Conservation (phyloP, 2,113 vertebrate genomes). For the Ammodytes marinus region DNA sequence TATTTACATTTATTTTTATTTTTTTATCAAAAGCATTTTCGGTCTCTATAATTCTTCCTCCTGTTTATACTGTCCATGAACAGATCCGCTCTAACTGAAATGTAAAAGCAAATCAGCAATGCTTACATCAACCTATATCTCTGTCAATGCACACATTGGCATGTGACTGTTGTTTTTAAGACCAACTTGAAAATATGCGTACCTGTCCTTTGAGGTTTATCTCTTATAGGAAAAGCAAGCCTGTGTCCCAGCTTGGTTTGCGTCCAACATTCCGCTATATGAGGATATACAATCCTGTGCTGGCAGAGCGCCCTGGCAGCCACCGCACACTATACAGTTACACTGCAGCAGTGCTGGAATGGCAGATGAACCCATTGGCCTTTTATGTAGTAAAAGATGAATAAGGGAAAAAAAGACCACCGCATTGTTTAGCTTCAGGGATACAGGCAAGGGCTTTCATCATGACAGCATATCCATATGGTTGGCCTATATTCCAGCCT, state of each 20-base stretch:
- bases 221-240: slow-evolving; percentile 17
- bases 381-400: slow-evolving; percentile 43
- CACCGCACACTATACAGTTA: slow-evolving; percentile 21
- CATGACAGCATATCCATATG: slow-evolving; percentile 70
- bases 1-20: no score
- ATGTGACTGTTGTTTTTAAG: background rate
- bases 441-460: slow-evolving; percentile 58
- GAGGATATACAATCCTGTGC: slow-evolving; percentile 35
- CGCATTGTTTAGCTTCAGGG: slow-evolving; percentile 64
- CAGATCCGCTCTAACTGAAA: no score
- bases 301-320: slow-evolving; percentile 34
- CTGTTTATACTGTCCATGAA: no score
- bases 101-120: background rate
- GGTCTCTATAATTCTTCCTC: no score
- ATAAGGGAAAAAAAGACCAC: slow-evolving; percentile 3
- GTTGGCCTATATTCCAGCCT: slow-evolving; percentile 63
- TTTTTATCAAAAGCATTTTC: no score
- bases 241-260: slow-evolving; percentile 49
- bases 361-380: slow-evolving; percentile 61
- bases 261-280: slow-evolving; percentile 52
- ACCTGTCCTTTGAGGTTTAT: background rate
- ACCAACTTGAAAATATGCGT: background rate
- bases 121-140: no score
- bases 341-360: slow-evolving; percentile 42
- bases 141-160: background rate